phyloP scores from a whole-genome alignment of 2,113 vertebrate species.

The Turdus rufiventris region DNA sequence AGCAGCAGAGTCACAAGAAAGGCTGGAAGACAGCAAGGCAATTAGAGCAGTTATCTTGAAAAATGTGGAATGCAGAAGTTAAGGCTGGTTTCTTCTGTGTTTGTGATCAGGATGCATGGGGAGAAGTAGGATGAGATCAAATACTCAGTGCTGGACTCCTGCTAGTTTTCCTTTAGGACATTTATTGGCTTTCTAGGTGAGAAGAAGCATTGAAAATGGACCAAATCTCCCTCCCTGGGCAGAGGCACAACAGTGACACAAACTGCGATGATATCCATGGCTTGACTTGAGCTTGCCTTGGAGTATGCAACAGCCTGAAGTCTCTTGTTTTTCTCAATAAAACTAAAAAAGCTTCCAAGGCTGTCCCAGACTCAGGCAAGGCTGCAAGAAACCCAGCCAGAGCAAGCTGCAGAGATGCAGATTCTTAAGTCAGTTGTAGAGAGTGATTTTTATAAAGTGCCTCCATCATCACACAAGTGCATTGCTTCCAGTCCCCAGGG shows the following conservation, averaged over 20 bases:
- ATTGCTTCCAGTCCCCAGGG: not conserved
- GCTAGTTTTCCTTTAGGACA: not conserved
- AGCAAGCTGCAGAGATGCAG: not conserved
- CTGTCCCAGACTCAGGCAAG: not conserved
- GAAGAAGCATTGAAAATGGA: not conserved
- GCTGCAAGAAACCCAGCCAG: not conserved
- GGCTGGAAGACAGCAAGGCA: not conserved
- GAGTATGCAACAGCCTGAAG: not conserved
- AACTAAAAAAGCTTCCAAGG: not conserved
- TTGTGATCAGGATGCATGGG: fast-evolving
- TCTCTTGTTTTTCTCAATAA: not conserved
- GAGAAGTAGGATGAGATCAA: not conserved
- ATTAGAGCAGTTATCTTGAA: not conserved
- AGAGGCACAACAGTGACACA: not conserved
- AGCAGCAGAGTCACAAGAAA: not conserved
- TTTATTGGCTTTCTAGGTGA: not conserved
- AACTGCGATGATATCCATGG: not conserved
- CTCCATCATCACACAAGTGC: not conserved
- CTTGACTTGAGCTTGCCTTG: not conserved
- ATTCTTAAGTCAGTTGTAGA: not conserved
- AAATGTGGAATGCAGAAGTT: not conserved
- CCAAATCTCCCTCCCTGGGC: not conserved
- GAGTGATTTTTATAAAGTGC: not conserved
- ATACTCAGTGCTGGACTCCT: not conserved
- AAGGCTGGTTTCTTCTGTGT: not conserved